Base-by-base conservation (phyloP, 2,797 vertebrate genomes). In the Catharus ustulatus region DNA sequence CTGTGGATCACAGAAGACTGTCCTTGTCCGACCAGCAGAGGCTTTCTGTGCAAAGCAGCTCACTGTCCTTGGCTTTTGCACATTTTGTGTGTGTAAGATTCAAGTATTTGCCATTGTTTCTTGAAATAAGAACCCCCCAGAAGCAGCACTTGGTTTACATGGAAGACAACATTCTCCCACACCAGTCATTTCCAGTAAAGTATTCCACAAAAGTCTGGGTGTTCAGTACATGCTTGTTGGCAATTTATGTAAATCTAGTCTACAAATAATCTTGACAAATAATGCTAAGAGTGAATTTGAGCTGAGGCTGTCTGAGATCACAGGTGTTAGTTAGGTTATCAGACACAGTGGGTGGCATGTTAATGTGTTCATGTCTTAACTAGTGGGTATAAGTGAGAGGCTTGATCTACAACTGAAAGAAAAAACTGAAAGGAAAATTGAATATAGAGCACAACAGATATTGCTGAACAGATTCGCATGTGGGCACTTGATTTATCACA, bases 291-390 rank as follows among this genome's bases (percentile, higher is more conserved):
- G 51, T 76, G 57, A 90, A 78, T 82, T 42, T 91, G 81, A 94
- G 81, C 87, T 85, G 81, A 87, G 93, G 83, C 90, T 87, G 86
- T 78, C 83, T 89, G 89, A 91, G 93, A 95, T 75, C 58, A 15
- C 90, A 96, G 87, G 88, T 94, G 95, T 87, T 89, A n/a, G 73
- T 48, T 89, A 94, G 95, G 90, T 95, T 96, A 94, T 90, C 87
- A 93, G 93, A 93, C 95, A 87, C 87, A 87, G 89, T 87, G 94
- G 94, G 93, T 72, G 91, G 93, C 93, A 93, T 94, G 95, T 87
- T 92, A 95, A 92, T 95, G 93, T 75, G 72, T 92, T 94, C 91
- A 84, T 13, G 38, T 89, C 72, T 77, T 85, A 89, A 93, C 81
- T 66, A 77, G 84, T 54, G 91, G 62, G 78, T 83, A 68, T 51